These are phyloP conservation scores for Calliopum simillimum DNA, from an alignment of 2,888 invertebrate species.

Conservation along the genomic window DNA sequence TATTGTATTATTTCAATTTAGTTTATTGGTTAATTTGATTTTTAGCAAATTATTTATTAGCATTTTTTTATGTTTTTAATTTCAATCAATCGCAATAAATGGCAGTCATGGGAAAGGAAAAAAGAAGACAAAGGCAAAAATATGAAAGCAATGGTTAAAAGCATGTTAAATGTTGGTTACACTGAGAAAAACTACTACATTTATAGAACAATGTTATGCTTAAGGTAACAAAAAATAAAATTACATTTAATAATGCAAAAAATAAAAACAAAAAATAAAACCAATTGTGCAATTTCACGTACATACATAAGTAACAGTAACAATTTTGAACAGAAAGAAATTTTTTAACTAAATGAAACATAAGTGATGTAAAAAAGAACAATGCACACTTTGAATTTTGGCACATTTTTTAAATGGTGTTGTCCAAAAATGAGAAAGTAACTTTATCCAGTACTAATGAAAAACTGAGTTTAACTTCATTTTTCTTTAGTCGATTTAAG, in stretches of 20 bases:
- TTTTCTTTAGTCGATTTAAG: no score
- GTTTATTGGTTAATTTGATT: conserved; percentile 34
- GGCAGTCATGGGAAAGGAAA: neutral
- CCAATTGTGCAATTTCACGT: neutral
- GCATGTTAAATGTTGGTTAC: conserved; percentile 17
- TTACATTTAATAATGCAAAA: neutral
- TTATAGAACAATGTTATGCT: neutral
- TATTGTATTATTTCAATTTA: conserved; percentile 26
- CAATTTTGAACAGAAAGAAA: no score
- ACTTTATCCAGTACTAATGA: no score
- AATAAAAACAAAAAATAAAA: neutral
- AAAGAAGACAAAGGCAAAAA: conserved; percentile 30
- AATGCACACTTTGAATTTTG: no score
- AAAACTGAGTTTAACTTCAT: no score
- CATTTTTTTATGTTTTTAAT: conserved; percentile 1
- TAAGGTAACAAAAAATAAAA: neutral
- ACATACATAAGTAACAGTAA: no score
- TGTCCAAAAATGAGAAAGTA: no score
- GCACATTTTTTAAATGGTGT: no score
- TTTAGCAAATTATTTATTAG: conserved; percentile 30
- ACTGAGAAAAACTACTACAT: conserved; percentile 9
- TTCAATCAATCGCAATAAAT: conserved; percentile 12
- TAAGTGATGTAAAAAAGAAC: no score
- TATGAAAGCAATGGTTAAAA: conserved; percentile 28
- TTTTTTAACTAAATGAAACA: no score